A percentile compares a stretch with the other conserved stretches of the same genome.
phyloP scores from a whole-genome alignment of 2,888 invertebrate species.

The Sepiola atlantica region DNA sequence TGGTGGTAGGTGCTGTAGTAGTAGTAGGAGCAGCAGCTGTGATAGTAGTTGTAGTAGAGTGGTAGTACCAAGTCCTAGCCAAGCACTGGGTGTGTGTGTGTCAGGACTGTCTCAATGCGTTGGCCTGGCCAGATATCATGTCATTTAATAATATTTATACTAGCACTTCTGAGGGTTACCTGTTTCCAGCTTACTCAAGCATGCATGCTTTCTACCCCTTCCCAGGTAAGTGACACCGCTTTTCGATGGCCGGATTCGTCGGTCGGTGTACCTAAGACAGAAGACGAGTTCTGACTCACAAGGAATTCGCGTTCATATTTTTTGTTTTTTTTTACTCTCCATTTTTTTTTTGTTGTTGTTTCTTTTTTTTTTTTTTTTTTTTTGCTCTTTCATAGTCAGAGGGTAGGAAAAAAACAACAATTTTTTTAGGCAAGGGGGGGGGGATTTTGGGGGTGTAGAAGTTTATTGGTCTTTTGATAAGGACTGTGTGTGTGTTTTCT shows the following conservation, averaged over 20 bases:
- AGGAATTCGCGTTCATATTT: slow-evolving; percentile 18
- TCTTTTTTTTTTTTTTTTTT: background rate
- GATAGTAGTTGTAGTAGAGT: background rate
- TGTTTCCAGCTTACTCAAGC: slow-evolving; percentile 49
- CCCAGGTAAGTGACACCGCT: slow-evolving; percentile 50
- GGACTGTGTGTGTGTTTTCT: background rate
- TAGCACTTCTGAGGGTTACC: slow-evolving; percentile 46
- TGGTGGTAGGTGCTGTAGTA: background rate
- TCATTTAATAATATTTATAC: slow-evolving; percentile 52
- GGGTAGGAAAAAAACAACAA: background rate
- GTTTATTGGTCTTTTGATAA: background rate
- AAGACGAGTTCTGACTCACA: background rate
- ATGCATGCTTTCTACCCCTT: slow-evolving; percentile 49
- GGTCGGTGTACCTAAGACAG: background rate
- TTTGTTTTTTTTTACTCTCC: too few species aligned
- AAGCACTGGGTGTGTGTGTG: slow-evolving; percentile 44
- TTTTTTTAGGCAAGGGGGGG: background rate
- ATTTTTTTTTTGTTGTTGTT: too few species aligned
- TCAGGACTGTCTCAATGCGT: slow-evolving; percentile 43
- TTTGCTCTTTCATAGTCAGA: background rate
- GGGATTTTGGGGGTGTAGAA: background rate
- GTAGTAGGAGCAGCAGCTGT: slow-evolving; percentile 4
- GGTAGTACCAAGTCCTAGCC: slow-evolving; percentile 22
- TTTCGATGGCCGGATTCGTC: background rate
- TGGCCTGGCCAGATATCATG: slow-evolving; percentile 48